phyloP scores from a whole-genome alignment of 2,888 invertebrate species.

The Aplocera efformata region DNA sequence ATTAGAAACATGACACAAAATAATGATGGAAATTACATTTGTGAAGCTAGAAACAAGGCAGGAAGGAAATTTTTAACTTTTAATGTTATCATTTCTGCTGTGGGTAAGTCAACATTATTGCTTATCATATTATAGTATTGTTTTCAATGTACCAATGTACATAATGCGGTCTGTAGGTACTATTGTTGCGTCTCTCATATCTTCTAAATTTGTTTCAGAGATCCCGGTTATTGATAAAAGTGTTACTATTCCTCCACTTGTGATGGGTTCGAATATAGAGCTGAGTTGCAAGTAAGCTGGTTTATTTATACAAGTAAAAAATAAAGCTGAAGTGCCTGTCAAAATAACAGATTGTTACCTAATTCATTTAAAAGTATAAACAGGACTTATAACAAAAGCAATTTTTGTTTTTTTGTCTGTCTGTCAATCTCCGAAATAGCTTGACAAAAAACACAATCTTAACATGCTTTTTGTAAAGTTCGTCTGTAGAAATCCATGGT shows the following conservation, averaged over 20 bases:
- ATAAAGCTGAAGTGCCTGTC: too few species aligned
- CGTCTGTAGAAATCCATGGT: too few species aligned
- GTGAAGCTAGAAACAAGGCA: constrained; percentile 6
- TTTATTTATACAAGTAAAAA: too few species aligned
- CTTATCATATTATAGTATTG: not conserved
- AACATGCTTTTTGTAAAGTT: too few species aligned
- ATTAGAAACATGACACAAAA: constrained; percentile 5
- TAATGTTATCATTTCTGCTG: constrained; percentile 5
- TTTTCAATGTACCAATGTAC: not conserved
- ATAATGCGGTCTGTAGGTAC: too few species aligned
- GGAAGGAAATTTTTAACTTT: not conserved
- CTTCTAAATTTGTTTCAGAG: constrained; percentile 3
- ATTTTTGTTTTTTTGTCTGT: too few species aligned
- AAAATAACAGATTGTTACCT: not conserved
- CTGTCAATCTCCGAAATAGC: too few species aligned
- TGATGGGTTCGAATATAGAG: not conserved
- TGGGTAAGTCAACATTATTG: constrained; percentile 1
- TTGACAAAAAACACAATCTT: too few species aligned
- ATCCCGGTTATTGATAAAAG: constrained; percentile 3
- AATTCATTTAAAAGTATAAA: not conserved
- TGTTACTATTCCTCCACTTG: not conserved
- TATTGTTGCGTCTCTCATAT: too few species aligned
- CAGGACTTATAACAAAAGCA: not conserved
- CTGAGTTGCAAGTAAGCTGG: constrained; percentile 11
- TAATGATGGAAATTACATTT: constrained; percentile 5